Conservation (phyloP, 1,140 invertebrate species). For the Mycetomoellerius zeteki region DNA sequence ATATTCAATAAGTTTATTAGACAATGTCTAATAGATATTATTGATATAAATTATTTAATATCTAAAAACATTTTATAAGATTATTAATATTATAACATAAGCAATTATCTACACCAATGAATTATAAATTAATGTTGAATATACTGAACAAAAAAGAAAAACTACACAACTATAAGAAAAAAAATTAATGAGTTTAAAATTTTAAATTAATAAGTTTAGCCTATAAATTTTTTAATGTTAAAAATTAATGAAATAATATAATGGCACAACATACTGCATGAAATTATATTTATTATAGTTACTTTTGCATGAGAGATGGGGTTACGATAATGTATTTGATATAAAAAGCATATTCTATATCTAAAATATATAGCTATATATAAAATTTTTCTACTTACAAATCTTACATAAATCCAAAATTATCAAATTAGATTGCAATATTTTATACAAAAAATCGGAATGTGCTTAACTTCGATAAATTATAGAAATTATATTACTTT, state of each 20-base stretch:
- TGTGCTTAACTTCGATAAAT: constrained; percentile 43
- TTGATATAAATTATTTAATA: too few species aligned
- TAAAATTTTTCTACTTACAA: constrained; percentile 26
- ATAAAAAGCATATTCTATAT: constrained; percentile 37
- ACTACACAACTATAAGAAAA: background rate
- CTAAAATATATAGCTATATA: constrained; percentile 39
- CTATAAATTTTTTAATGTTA: background rate
- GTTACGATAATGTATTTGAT: constrained; percentile 20
- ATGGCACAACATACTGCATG: background rate
- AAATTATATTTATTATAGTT: constrained; percentile 45
- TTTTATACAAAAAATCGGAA: constrained; percentile 37
- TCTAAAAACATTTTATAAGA: background rate
- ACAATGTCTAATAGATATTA: too few species aligned
- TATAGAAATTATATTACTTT: constrained; percentile 41
- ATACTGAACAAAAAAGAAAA: background rate
- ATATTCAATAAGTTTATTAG: background rate
- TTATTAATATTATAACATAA: background rate
- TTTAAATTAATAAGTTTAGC: background rate
- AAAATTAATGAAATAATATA: constrained; percentile 9
- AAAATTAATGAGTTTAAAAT: background rate
- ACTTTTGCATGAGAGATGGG: constrained; percentile 15
- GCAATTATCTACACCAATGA: background rate
- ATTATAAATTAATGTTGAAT: background rate
- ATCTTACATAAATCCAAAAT: constrained; percentile 37
- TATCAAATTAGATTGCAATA: constrained; percentile 18